phyloP scores from a whole-genome alignment of 2,797 vertebrate species.

The Eremophila alpestris region DNA sequence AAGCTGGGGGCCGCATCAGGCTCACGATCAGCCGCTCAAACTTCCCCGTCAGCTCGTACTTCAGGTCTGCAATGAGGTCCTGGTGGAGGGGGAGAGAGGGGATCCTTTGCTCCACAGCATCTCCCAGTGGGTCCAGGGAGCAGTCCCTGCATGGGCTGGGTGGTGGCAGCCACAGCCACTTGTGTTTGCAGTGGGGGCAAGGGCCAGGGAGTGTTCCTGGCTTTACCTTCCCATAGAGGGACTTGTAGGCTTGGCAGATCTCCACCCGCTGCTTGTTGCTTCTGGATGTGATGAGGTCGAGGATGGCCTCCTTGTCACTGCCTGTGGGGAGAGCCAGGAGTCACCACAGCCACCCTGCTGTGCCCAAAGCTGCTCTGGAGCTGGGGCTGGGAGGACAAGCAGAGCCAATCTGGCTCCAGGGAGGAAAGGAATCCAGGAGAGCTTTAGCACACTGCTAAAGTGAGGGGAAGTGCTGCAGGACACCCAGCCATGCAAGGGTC shows the following conservation, averaged over 20 bases:
- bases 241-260: slow-evolving; percentile 88
- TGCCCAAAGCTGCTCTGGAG: neutral
- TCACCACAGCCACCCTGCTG: neutral
- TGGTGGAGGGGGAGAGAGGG: slow-evolving; percentile 45
- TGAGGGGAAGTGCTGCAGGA: neutral
- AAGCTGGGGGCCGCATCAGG: slow-evolving; percentile 89
- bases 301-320: slow-evolving; percentile 94
- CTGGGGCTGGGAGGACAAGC: neutral
- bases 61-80: slow-evolving; percentile 95
- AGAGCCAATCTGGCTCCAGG: neutral
- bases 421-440: neutral
- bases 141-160: rapidly evolving
- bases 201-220: neutral
- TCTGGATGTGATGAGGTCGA: slow-evolving; percentile 89
- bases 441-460: neutral
- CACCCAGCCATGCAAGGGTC: neutral
- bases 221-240: slow-evolving; percentile 89
- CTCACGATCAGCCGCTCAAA: slow-evolving; percentile 95
- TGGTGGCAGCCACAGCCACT: neutral
- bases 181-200: rapidly evolving
- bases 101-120: neutral
- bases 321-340: slow-evolving; percentile 72
- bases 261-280: slow-evolving; percentile 92
- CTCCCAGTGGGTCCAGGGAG: neutral
- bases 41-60: slow-evolving; percentile 96